A percentile compares a stretch with the other conserved stretches of the same genome.
phyloP scores from a whole-genome alignment of 2,888 invertebrate genomes.

The Agapetus fuscipes region DNA sequence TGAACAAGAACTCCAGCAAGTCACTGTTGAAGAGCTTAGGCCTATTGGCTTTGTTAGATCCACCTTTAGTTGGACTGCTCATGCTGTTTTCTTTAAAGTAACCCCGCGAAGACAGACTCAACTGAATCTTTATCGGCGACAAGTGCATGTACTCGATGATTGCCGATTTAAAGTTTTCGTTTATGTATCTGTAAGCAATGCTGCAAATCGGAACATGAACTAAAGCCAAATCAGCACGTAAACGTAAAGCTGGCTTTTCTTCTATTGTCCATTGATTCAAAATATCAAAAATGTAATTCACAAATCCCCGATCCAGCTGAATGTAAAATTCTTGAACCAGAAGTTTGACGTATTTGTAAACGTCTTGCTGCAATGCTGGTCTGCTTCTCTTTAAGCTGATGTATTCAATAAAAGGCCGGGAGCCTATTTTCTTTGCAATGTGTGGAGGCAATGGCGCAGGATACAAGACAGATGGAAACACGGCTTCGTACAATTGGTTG shows the following conservation, averaged over 20 bases:
- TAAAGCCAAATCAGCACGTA: slow-evolving; percentile 46
- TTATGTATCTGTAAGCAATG: slow-evolving; percentile 33
- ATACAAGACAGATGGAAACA: slow-evolving; percentile 58
- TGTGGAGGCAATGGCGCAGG: slow-evolving; percentile 46
- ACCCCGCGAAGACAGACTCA: slow-evolving; percentile 49
- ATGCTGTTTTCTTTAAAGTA: slow-evolving; percentile 22
- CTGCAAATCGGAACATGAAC: slow-evolving; percentile 50
- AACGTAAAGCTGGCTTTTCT: slow-evolving; percentile 46
- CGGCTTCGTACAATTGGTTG: slow-evolving; percentile 61
- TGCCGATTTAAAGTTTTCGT: slow-evolving; percentile 30
- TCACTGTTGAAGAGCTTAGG: slow-evolving; percentile 48
- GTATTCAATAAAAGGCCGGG: slow-evolving; percentile 53
- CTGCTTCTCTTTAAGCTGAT: slow-evolving; percentile 44
- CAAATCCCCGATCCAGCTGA: slow-evolving; percentile 60
- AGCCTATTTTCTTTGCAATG: slow-evolving; percentile 37
- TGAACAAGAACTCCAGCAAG: slow-evolving; percentile 51
- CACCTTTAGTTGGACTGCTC: slow-evolving; percentile 26
- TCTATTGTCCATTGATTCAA: slow-evolving; percentile 49
- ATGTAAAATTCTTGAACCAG: slow-evolving; percentile 57
- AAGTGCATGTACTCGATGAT: slow-evolving; percentile 49
- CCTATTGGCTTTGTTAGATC: slow-evolving; percentile 37
- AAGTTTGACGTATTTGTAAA: slow-evolving; percentile 54
- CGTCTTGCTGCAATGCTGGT: slow-evolving; percentile 41
- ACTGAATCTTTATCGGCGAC: slow-evolving; percentile 49
- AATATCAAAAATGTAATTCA: slow-evolving; percentile 51